These are phyloP conservation scores for Pogonocherus hispidulus DNA, from an alignment of 2,888 invertebrate species.

Conservation along the genomic window DNA sequence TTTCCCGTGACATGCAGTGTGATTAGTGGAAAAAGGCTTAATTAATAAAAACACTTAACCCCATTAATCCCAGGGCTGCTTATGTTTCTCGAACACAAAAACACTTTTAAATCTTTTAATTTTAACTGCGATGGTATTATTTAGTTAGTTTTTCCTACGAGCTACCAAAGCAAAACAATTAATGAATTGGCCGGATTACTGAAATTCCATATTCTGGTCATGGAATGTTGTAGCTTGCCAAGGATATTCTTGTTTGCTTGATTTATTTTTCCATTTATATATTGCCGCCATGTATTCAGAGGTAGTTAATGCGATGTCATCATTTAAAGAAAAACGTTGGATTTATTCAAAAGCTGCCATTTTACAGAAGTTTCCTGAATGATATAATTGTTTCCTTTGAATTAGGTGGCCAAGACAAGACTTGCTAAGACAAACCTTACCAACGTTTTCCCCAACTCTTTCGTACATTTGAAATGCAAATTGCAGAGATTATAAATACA, in stretches of 20 bases:
- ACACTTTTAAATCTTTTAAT: slow-evolving; percentile 4
- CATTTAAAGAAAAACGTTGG: background rate
- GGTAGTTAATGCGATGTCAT: background rate
- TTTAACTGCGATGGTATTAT: slow-evolving; percentile 1
- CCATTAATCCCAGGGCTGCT: background rate
- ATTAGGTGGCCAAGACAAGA: too few species aligned
- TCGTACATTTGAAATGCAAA: too few species aligned
- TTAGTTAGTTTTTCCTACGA: slow-evolving; percentile 1
- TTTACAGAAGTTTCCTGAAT: too few species aligned
- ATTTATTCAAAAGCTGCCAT: background rate
- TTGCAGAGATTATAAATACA: too few species aligned
- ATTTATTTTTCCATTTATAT: slow-evolving; percentile 2
- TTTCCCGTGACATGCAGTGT: background rate
- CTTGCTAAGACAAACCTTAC: too few species aligned
- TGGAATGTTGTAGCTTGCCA: slow-evolving; percentile 4
- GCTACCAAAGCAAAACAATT: slow-evolving; percentile 3
- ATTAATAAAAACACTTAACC: slow-evolving; percentile 4
- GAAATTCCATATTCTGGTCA: background rate
- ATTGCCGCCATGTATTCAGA: background rate
- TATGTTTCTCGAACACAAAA: background rate
- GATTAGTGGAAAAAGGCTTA: slow-evolving; percentile 1
- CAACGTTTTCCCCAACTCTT: too few species aligned
- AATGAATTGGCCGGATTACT: slow-evolving; percentile 4
- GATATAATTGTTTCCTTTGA: too few species aligned
- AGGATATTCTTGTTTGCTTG: background rate